Conservation (phyloP, 1,140 invertebrate species). For the Muscidifurax raptorellus region DNA sequence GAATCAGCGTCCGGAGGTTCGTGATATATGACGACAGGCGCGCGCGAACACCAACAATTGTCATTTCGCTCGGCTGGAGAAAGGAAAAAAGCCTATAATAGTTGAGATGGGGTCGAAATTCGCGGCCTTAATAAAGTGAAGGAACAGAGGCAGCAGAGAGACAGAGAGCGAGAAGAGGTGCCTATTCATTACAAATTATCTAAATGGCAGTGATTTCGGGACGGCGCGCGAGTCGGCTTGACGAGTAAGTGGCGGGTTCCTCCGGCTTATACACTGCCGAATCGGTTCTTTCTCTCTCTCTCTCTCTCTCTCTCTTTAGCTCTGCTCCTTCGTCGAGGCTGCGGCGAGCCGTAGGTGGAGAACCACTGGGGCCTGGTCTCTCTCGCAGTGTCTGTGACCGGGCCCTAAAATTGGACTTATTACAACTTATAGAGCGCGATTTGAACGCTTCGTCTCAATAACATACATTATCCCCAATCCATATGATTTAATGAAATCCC, state of each 20-base stretch:
- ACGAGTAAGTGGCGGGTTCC: constrained; percentile 76
- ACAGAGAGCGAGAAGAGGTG: constrained; percentile 64
- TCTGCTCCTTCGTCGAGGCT: constrained; percentile 26
- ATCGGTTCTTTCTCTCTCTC: constrained; percentile 47
- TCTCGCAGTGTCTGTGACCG: constrained; percentile 66
- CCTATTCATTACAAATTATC: constrained; percentile 77
- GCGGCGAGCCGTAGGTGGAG: not conserved
- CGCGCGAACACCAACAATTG: constrained; percentile 53
- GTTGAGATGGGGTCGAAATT: not conserved
- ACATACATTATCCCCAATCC: constrained; percentile 76
- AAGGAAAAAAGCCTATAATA: constrained; percentile 23
- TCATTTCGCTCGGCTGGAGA: constrained; percentile 52
- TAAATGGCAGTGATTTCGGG: constrained; percentile 76
- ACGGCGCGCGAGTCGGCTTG: constrained; percentile 66
- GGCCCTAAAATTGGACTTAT: constrained; percentile 76
- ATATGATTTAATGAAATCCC: constrained; percentile 77
- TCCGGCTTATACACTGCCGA: constrained; percentile 8
- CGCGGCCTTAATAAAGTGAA: constrained; percentile 40
- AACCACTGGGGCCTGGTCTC: constrained; percentile 24
- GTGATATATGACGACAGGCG: constrained; percentile 49
- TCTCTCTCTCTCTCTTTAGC: constrained; percentile 66
- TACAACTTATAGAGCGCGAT: constrained; percentile 76
- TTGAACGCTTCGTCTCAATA: constrained; percentile 75
- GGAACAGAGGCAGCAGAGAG: constrained; percentile 51
- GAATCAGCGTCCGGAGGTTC: constrained; percentile 29